phyloP scores from a whole-genome alignment of 2,888 invertebrate species.

The Netelia melanura region DNA sequence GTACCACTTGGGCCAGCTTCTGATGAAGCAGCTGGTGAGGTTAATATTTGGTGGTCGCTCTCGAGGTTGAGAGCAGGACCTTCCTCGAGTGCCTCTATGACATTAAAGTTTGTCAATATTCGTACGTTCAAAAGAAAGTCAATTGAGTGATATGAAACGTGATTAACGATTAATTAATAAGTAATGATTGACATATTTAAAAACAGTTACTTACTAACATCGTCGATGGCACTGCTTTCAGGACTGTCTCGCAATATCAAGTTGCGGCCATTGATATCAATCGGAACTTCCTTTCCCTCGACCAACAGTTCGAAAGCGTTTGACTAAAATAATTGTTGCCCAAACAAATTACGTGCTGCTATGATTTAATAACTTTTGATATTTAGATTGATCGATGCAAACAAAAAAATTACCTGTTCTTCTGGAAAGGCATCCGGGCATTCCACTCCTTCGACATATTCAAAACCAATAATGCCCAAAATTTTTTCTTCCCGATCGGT shows the following conservation, averaged over 20 bases:
- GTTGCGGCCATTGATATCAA: neutral
- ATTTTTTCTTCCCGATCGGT: constrained; percentile 2
- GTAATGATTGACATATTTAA: no score
- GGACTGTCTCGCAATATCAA: neutral
- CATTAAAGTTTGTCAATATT: no score
- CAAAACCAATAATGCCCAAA: constrained; percentile 21
- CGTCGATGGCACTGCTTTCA: neutral
- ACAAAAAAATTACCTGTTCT: constrained; percentile 25
- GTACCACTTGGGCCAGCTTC: neutral
- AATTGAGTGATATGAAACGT: no score
- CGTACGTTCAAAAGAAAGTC: no score
- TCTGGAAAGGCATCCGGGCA: constrained; percentile 13
- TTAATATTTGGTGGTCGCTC: no score
- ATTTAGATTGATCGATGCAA: neutral
- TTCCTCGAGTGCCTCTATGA: no score
- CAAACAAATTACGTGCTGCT: neutral
- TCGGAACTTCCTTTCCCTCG: neutral
- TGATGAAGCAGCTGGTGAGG: neutral
- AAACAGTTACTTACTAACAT: neutral
- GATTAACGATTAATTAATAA: no score
- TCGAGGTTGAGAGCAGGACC: no score
- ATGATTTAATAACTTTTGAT: neutral
- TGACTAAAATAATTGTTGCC: neutral
- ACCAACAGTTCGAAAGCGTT: constrained; percentile 6
- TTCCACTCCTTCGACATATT: constrained; percentile 3